Evolutionary conservation across 2,113 vertebrate genomes (phyloP).

Genomic region (Macaca mulatta): DNA sequence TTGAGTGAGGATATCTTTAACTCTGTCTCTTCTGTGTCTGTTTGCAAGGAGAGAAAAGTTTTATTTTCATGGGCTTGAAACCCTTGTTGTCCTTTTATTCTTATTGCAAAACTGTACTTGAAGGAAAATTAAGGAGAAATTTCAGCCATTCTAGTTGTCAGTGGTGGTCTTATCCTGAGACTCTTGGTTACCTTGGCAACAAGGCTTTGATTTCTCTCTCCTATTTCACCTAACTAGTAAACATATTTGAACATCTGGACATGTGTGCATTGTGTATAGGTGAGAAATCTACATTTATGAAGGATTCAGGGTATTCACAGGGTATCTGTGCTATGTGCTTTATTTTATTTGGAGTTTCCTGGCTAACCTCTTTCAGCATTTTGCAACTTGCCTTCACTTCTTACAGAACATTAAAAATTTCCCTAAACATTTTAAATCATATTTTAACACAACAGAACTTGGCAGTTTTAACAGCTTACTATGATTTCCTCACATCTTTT

Average conservation of each 20-base stretch:
- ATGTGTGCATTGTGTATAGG: neutral
- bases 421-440: slow-evolving; percentile 61
- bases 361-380: slow-evolving; percentile 52
- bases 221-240: neutral
- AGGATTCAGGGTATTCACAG: neutral
- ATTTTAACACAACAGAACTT: slow-evolving; percentile 63
- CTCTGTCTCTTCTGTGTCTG: neutral
- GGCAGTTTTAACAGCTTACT: slow-evolving; percentile 48
- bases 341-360: slow-evolving; percentile 50
- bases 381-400: slow-evolving; percentile 47
- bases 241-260: neutral
- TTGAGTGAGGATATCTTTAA: neutral
- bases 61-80: neutral
- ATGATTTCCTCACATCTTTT: slow-evolving; percentile 50
- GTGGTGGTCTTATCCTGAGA: neutral
- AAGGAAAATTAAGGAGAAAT: neutral
- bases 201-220: neutral
- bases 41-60: neutral
- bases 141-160: neutral
- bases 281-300: neutral
- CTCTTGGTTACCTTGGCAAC: neutral
- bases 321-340: neutral
- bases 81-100: neutral
- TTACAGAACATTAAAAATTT: slow-evolving; percentile 53
- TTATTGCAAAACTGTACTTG: neutral